phyloP scores from a whole-genome alignment of 2,797 vertebrate genomes.

The Aphelocoma californica region DNA sequence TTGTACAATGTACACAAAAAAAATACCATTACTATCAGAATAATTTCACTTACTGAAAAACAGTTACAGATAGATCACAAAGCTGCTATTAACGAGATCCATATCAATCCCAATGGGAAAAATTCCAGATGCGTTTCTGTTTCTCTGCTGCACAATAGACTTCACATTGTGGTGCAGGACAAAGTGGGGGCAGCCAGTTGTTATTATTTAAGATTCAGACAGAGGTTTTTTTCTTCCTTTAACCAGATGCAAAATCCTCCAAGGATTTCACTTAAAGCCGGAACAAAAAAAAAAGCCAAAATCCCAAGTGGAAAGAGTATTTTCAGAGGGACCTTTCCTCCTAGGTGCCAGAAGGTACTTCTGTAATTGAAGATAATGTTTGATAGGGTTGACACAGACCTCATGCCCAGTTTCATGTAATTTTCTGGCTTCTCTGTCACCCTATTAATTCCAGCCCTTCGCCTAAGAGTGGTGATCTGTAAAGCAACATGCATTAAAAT shows the following conservation, averaged over 20 bases:
- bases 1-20: neutral
- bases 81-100: slow-evolving; percentile 14
- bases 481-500: slow-evolving; percentile 39
- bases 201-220: neutral
- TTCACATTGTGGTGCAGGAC: neutral
- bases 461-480: neutral
- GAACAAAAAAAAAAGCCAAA: neutral
- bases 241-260: slow-evolving; percentile 14
- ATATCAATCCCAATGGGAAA: neutral
- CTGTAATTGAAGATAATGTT: neutral
- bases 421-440: neutral
- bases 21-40: neutral
- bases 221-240: slow-evolving; percentile 18
- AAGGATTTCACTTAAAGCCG: neutral
- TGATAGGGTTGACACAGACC: neutral
- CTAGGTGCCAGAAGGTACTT: neutral
- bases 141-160: slow-evolving; percentile 16
- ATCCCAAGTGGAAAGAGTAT: neutral
- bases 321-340: neutral
- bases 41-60: neutral
- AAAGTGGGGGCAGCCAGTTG: neutral
- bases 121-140: slow-evolving; percentile 37
- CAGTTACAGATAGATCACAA: slow-evolving; percentile 15
- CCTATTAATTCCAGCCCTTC: slow-evolving; percentile 16
- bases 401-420: neutral